Conservation (phyloP, 1,140 invertebrate species). For the Anthonomus grandis region DNA sequence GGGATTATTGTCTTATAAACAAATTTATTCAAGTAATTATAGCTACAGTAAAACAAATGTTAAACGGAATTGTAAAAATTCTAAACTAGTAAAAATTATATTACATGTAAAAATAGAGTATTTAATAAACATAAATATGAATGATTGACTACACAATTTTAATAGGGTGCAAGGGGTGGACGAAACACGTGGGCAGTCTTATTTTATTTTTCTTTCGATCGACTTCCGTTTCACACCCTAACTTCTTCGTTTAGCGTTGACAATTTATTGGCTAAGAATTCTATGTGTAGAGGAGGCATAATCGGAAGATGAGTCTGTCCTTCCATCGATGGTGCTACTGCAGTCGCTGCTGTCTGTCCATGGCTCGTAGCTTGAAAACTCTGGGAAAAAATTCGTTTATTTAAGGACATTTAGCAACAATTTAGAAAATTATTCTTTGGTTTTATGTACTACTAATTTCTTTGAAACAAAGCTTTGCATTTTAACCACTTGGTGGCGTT, state of each 20-base stretch:
- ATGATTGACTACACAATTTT: conserved; percentile 12
- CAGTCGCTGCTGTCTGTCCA: conserved; percentile 29
- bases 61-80: conserved; percentile 5
- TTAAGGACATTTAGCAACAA: too few relatives aligned
- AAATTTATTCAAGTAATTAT: too few relatives aligned
- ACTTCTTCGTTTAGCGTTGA: conserved; percentile 16
- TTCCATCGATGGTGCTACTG: conserved; percentile 31
- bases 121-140: conserved; percentile 25
- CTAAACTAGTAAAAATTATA: conserved; percentile 16
- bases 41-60: too few relatives aligned
- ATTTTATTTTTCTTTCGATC: neutral
- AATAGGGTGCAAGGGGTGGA: conserved; percentile 1
- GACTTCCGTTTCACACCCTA: conserved; percentile 1
- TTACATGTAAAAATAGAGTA: conserved; percentile 25
- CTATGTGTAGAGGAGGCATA: conserved; percentile 27
- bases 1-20: too few relatives aligned
- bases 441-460: too few relatives aligned
- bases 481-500: too few relatives aligned
- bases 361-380: conserved; percentile 42
- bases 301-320: conserved; percentile 35
- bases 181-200: too few relatives aligned
- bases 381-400: conserved; percentile 27
- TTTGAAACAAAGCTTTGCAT: too few relatives aligned
- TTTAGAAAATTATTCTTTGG: too few relatives aligned
- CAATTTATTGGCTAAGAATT: too few relatives aligned